Conservation (phyloP, 2,888 invertebrate species). For the Auanema freiburgensis region DNA sequence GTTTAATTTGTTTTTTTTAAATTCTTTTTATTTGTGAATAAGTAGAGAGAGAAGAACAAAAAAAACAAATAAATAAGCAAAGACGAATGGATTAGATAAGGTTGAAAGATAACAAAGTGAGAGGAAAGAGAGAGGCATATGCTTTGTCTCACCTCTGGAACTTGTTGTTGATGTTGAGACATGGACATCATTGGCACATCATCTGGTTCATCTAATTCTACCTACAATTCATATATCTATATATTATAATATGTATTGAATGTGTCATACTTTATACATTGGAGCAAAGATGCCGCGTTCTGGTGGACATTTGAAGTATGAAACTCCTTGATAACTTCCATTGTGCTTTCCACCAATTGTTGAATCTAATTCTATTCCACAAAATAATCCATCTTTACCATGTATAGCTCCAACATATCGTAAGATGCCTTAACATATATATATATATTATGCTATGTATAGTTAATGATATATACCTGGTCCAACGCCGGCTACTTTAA, state of each 20-base stretch:
- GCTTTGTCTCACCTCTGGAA: slow-evolving; percentile 7
- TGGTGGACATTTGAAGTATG: slow-evolving; percentile 73
- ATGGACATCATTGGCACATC: slow-evolving; percentile 20
- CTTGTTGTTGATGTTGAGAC: neutral
- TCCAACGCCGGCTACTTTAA: slow-evolving; percentile 36
- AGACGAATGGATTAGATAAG: neutral
- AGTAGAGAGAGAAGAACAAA: too few relatives aligned
- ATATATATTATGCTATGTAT: neutral
- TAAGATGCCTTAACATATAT: slow-evolving; percentile 67
- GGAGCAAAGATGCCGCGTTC: slow-evolving; percentile 74
- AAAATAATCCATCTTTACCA: slow-evolving; percentile 72
- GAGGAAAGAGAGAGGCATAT: neutral
- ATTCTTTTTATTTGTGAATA: too few relatives aligned
- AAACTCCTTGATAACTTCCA: slow-evolving; percentile 68
- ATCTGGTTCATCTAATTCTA: slow-evolving; percentile 20
- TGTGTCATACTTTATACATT: slow-evolving; percentile 57
- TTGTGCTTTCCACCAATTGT: slow-evolving; percentile 72
- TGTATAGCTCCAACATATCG: slow-evolving; percentile 71
- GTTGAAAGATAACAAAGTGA: neutral
- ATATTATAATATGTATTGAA: neutral
- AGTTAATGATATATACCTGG: slow-evolving; percentile 16
- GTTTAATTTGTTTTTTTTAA: too few relatives aligned
- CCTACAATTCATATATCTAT: neutral
- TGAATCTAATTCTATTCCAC: slow-evolving; percentile 72
- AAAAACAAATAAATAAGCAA: neutral